These are phyloP conservation scores for Tyria jacobaeae DNA, from an alignment of 2,888 invertebrate species.

Conservation along the genomic window DNA sequence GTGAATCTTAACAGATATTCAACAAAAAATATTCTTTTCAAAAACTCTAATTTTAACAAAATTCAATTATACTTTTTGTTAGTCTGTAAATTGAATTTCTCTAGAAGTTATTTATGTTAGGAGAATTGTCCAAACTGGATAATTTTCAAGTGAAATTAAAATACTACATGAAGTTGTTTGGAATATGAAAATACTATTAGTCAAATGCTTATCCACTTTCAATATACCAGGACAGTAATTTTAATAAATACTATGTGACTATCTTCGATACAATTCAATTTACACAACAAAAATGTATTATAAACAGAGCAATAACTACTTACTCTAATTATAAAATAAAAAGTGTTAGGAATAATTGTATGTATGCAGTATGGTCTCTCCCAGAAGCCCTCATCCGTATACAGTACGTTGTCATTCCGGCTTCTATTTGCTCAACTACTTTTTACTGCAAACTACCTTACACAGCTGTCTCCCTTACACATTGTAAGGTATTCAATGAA, in stretches of 20 bases:
- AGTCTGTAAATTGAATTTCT: not conserved
- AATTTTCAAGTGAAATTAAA: not conserved
- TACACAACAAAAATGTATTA: not conserved
- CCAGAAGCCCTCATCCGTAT: conserved; percentile 36
- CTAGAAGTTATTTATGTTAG: not conserved
- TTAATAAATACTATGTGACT: too few relatives aligned
- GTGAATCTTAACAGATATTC: not conserved
- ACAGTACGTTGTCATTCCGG: conserved; percentile 21
- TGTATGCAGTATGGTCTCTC: conserved; percentile 19
- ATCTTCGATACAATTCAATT: not conserved
- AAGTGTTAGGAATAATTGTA: conserved; percentile 2
- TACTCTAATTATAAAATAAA: not conserved
- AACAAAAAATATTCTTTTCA: not conserved
- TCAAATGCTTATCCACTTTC: too few relatives aligned
- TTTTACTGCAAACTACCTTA: conserved; percentile 25
- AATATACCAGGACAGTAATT: too few relatives aligned
- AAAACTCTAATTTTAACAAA: not conserved
- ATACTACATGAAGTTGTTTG: not conserved
- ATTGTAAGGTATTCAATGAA: conserved; percentile 25
- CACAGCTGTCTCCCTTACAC: conserved; percentile 41
- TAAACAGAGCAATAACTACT: not conserved
- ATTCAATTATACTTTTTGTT: not conserved
- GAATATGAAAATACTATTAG: too few relatives aligned
- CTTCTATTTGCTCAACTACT: conserved; percentile 20
- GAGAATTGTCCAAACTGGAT: not conserved